Base-by-base conservation (phyloP, 2,113 vertebrate species). In the Pseudopipra pipra region DNA sequence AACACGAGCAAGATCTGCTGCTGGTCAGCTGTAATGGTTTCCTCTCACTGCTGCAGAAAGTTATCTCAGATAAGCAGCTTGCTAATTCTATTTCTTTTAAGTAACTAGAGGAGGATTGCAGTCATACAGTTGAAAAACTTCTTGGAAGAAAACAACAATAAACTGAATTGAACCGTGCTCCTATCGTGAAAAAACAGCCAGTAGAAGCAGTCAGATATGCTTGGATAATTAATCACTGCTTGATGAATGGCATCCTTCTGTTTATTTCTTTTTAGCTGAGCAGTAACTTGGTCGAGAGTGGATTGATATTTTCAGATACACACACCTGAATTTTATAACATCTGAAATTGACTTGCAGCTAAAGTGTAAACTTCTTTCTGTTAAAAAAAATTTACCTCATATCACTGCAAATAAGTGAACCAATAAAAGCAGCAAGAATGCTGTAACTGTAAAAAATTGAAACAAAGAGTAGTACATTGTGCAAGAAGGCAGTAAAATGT, bases 21-120 rank as follows among this genome's bases (percentile, higher is more conserved):
- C 35, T 84, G 68, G 73, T 77, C 66, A 68, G 84, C 56, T 41
- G 8, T 44, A 67, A n/a, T 28, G 22, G 21, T 65, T 95, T 90
- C 37, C 12, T 74, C 30, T 31, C 31, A 5, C 10, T 21, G 61
- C 30, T 81, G 37, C 28, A 87, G 74, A 61, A 95, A 95, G 41
- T 92, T 95, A 91, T 89, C 88, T 85, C 79, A 70, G 81, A 94
- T 92, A 85, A 91, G 70, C 91, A 95, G 66, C 85, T 95, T 76
- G 41, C 87, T 91, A 87, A 82, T 18, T 87, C 52, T 72, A 11
- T 76, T 95, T 92, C 62, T 91, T 73, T 75, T 56, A 77, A 93
- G 46, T 72, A 37, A 80, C 62, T 66, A 31, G 49, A 82, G 56
- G 27, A 95, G 54, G 37, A 70, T 14, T 93, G 62, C 31, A 5